Evolutionary conservation across 2,113 vertebrate species (phyloP), one percentile per base, ranked within the genome.

Genomic region (Serilophus lunatus): DNA sequence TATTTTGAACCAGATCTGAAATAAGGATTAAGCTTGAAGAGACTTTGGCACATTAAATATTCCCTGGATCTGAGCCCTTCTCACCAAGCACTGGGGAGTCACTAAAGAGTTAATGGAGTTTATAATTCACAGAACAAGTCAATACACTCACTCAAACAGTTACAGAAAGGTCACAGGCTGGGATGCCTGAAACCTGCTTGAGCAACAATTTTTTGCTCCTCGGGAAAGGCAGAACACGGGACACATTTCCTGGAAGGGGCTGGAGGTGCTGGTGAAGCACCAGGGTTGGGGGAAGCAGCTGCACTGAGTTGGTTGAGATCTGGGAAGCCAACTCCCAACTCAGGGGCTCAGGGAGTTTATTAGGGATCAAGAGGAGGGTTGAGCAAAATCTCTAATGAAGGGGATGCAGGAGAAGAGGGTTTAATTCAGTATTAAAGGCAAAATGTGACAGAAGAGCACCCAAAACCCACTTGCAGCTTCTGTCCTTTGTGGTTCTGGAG

Each of bases 111-210:
- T 97, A 96, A 95, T 7, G 6, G 61, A 83, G 72, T 94, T 93
- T 88, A 81, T 93, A 87, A 94, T 94, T 91, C 78, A 70, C 78
- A 90, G 90, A 95, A 96, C 94, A 97, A 96, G 94, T 88, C 94
- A 96, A 93, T 78, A 68, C 92, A 95, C 63, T 88, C 93, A 88
- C 83, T 71, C 88, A 57, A 81, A 83, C 64, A 95, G 90, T 83
- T 95, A 93, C 88, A 81, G 88, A 93, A 79, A 96, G 88, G 94
- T 94, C 93, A 96, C 76, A 2, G 79, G 60, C 88, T 94, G 84
- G 56, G 90, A 51, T 61, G 90, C 82, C 93, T 92, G 93, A 96
- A 96, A 93, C 75, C 49, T 91, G 89, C 82, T 94, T 96, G 69
- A 96, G 78, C 92, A 96, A 92, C 72, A 63, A 70, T 80, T 90